Percentiles rank a stretch among this genome's conserved stretches.
These are phyloP conservation scores for Pseudochirops cupreus DNA, from an alignment of 2,797 vertebrate genomes.

Conservation along the genomic window DNA sequence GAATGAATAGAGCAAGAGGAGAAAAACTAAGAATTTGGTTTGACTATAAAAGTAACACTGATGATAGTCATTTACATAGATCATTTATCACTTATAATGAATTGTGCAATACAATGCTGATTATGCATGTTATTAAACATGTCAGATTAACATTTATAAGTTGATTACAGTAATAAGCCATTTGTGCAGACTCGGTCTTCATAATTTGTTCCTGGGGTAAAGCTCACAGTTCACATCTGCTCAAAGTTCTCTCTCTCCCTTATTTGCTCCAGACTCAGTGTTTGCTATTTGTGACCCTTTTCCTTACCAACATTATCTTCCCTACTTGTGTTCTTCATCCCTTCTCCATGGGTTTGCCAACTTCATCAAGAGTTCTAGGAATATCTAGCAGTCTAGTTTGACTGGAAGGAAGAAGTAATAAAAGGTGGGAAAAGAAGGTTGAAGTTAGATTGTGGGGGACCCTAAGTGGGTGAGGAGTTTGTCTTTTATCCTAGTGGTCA, in stretches of 20 bases:
- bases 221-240: background rate
- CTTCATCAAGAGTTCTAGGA: background rate
- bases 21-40: background rate
- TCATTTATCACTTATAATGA: background rate
- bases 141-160: background rate
- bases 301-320: background rate
- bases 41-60: background rate
- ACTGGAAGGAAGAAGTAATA: background rate
- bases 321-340: background rate
- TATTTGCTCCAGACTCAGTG: background rate
- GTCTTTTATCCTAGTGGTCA: background rate
- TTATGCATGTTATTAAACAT: background rate
- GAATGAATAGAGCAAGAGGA: background rate
- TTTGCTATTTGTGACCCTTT: background rate
- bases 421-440: background rate
- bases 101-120: background rate
- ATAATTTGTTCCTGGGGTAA: background rate
- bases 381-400: background rate
- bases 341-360: background rate
- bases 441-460: background rate
- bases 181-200: background rate
- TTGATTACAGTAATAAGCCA: background rate
- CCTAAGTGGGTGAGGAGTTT: background rate
- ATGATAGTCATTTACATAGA: background rate
- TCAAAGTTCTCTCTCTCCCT: background rate